phyloP scores from a whole-genome alignment of 2,113 vertebrate species.

The Grus americana region DNA sequence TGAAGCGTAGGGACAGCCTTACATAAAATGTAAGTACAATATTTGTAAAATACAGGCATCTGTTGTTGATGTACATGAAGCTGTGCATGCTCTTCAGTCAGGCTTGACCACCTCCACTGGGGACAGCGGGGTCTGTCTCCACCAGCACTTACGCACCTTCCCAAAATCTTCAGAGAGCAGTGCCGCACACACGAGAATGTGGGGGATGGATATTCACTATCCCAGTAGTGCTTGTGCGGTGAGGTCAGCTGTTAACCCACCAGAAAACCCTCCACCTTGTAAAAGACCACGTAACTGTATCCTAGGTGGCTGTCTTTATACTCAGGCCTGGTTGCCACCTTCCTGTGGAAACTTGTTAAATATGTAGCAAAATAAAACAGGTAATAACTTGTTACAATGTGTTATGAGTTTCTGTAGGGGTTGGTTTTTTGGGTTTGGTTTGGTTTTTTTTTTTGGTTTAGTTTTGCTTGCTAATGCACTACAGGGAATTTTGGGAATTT shows the following conservation, averaged over 20 bases:
- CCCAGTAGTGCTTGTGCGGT: too few species aligned
- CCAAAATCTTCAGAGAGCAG: not conserved
- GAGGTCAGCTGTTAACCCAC: not conserved
- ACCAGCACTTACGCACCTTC: not conserved
- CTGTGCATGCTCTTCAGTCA: not conserved
- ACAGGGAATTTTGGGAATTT: not conserved
- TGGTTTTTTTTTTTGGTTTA: not conserved
- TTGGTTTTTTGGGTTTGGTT: too few species aligned
- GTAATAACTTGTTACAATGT: not conserved
- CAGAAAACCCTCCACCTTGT: not conserved
- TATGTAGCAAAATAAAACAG: not conserved
- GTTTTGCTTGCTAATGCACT: not conserved
- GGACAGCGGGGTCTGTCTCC: not conserved
- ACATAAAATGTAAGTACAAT: not conserved
- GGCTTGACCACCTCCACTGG: not conserved
- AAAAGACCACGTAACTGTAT: not conserved
- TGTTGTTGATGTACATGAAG: not conserved
- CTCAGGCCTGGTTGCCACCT: not conserved
- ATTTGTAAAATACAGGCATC: not conserved
- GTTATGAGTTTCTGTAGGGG: not conserved
- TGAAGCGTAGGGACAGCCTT: not conserved
- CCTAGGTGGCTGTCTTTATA: accelerated
- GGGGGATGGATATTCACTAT: not conserved
- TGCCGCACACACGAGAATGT: not conserved
- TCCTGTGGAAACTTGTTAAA: not conserved